These are phyloP conservation scores for Phoxinus phoxinus DNA, from an alignment of 2,113 vertebrate species.

Conservation along the genomic window DNA sequence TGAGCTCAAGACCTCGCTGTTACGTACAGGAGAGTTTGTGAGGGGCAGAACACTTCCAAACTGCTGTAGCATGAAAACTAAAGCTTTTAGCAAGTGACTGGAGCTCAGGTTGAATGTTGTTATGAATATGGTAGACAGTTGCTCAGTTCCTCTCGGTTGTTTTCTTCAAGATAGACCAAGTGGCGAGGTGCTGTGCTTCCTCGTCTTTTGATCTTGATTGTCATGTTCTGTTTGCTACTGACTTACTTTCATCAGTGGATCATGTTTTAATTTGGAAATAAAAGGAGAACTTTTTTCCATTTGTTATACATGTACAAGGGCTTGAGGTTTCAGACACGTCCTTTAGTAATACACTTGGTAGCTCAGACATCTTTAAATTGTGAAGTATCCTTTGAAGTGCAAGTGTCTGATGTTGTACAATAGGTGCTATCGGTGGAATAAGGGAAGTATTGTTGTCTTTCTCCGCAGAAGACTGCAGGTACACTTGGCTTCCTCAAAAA, in stretches of 20 bases:
- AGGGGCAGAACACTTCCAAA: background rate
- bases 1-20: background rate
- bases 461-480: conserved; percentile 26
- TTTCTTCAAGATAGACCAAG: background rate
- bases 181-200: background rate
- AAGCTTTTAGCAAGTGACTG: background rate
- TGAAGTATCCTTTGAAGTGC: conserved; percentile 38
- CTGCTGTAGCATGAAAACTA: background rate
- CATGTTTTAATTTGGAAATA: background rate
- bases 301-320: background rate
- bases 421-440: conserved; percentile 43
- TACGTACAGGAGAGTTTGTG: background rate
- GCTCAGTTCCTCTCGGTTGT: background rate
- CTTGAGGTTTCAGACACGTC: background rate
- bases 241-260: conserved; percentile 12
- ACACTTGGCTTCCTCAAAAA: conserved; percentile 31
- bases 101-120: background rate
- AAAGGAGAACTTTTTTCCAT: background rate
- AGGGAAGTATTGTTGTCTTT: conserved; percentile 40
- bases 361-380: conserved; percentile 10
- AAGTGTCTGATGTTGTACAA: conserved; percentile 33
- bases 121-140: background rate
- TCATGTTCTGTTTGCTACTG: conserved; percentile 17
- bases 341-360: conserved; percentile 26
- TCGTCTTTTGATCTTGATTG: conserved; percentile 4